A percentile compares a stretch with the other conserved stretches of the same genome.
These are phyloP conservation scores for Cathartes aura DNA, from an alignment of 2,113 vertebrate species.

Conservation along the genomic window DNA sequence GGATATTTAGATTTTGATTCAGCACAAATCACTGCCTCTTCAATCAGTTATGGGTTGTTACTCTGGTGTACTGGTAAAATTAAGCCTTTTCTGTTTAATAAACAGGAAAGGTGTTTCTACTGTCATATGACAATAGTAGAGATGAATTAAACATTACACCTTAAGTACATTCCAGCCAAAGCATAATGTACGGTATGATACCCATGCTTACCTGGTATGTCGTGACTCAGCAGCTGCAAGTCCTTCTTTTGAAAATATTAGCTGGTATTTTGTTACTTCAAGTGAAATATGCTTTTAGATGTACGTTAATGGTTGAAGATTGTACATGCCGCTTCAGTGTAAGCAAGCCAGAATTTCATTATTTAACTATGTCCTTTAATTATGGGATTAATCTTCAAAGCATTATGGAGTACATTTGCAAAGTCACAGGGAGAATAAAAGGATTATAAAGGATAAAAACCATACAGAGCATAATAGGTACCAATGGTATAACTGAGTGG, in stretches of 20 bases:
- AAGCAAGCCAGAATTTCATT: neutral
- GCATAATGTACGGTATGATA: accelerated
- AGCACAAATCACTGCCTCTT: neutral
- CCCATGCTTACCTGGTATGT: neutral
- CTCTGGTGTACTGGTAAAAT: neutral
- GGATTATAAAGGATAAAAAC: neutral
- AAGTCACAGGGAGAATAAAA: neutral
- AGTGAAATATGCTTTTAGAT: neutral
- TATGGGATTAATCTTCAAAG: conserved; percentile 30
- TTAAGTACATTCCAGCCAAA: neutral
- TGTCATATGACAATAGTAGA: neutral
- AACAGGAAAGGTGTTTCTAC: neutral
- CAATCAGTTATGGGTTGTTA: neutral
- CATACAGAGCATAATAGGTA: neutral
- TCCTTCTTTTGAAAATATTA: neutral
- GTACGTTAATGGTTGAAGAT: neutral
- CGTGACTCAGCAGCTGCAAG: neutral
- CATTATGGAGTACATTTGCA: neutral
- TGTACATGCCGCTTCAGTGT: neutral
- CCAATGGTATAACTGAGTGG: neutral
- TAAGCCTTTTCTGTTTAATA: neutral
- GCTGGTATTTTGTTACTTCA: neutral
- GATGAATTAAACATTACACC: neutral
- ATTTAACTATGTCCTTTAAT: conserved; percentile 34
- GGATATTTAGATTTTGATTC: conserved; percentile 11